Conservation (phyloP, 2,113 vertebrate genomes). For the Pyrgilauda ruficollis region DNA sequence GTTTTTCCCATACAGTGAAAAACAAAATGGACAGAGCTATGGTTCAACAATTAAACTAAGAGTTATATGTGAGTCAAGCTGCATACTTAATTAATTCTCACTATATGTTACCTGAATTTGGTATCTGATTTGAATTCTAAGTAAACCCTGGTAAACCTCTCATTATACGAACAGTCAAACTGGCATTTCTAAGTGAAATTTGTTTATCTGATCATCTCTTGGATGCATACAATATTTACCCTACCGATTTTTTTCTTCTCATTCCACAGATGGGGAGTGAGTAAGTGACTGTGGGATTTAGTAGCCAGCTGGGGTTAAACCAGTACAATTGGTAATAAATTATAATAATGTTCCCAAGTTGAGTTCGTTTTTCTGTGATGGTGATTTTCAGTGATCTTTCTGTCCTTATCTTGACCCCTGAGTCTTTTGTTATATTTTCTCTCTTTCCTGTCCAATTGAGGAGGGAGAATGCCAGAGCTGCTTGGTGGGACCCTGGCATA, state of each 20-base stretch:
- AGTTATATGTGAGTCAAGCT: neutral
- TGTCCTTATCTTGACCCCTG: neutral
- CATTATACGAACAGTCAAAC: neutral
- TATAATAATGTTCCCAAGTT: neutral
- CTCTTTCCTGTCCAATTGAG: neutral
- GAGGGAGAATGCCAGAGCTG: neutral
- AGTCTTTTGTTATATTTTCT: neutral
- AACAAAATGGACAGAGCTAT: neutral
- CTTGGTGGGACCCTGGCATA: neutral
- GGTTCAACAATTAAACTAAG: neutral
- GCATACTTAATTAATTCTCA: neutral
- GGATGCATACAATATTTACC: neutral
- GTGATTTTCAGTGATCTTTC: neutral
- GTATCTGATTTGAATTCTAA: neutral
- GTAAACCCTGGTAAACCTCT: neutral
- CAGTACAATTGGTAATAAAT: neutral
- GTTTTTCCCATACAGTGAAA: neutral
- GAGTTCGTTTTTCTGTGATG: neutral
- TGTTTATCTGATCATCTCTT: neutral
- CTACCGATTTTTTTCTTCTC: fast-evolving
- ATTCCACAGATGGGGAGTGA: neutral
- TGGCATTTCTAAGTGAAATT: neutral
- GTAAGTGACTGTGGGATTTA: neutral
- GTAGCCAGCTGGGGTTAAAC: neutral
- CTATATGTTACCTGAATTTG: neutral